Evolutionary conservation across 2,113 vertebrate genomes (phyloP), one percentile per base, ranked within the genome.

Genomic region (Heptranchias perlo): DNA sequence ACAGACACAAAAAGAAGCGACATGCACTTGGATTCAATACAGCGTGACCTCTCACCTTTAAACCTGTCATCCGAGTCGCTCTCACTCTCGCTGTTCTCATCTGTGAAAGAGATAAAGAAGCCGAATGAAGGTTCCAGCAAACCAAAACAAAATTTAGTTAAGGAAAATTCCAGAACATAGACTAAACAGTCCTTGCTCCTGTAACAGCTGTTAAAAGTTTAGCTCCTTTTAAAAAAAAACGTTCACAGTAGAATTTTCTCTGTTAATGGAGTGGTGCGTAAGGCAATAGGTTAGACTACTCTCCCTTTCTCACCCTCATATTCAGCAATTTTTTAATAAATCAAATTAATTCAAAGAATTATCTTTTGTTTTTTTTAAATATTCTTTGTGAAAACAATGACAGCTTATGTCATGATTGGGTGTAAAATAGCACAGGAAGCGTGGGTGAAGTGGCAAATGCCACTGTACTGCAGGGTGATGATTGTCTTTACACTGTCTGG

Each of bases 21-120:
- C 28, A 7, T 49, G 65, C 47, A 52, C 3, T 54, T 14, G 23
- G 23, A 54, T n/a, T 21, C 54, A 78, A 76, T 44, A 96, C 44
- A 67, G 89, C 96, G 96, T 54, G 67, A 87, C 64, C 89, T 91
- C 99, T 99, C 97, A 99, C 99, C 99, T 99, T 99, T 99, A 97
- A 99, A 99, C 96, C 99, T 98, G 98, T 99, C 99, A 49, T 99
- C 99, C 18, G 99, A 99, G 97, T 99, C 99, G 58, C 99, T 99
- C 98, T 99, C 99, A 82, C 99, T 99, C 97, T 99, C 99, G 0
- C 99, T 99, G 97, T 99, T 99, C 97, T 99, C 99, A 98, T 99
- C 99, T 99, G 97, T 96, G 98, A 97, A 97, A 97, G 96, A 97
- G 97, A 98, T 0, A 97, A 35, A 96, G 95, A 96, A 16, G 84